Evolutionary conservation across 1,140 invertebrate genomes (phyloP).

Genomic region (Anastrepha obliqua): DNA sequence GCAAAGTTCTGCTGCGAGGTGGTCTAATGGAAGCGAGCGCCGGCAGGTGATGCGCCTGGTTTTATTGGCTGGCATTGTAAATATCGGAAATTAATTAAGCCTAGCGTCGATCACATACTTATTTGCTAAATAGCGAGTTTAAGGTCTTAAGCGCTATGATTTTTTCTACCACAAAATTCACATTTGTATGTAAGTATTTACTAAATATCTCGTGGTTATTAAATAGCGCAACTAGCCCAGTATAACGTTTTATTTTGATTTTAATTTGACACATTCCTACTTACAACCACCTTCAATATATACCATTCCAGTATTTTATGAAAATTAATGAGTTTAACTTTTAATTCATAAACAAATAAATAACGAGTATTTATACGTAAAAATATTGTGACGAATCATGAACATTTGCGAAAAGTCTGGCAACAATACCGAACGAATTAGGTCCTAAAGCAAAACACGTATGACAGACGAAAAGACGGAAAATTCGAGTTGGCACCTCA

Average conservation of each 20-base stretch:
- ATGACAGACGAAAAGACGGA: too few relatives aligned
- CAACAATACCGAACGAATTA: too few relatives aligned
- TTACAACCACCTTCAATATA: too few relatives aligned
- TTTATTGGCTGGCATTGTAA: background rate
- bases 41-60: background rate
- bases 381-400: too few relatives aligned
- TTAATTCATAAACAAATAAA: too few relatives aligned
- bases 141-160: background rate
- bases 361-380: too few relatives aligned
- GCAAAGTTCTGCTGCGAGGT: background rate
- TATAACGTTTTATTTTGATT: background rate
- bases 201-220: background rate
- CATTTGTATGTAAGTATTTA: background rate
- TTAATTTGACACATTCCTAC: background rate
- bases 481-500: too few relatives aligned
- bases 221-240: background rate
- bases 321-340: background rate
- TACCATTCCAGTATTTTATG: background rate
- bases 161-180: background rate
- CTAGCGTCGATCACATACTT: background rate
- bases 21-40: too few relatives aligned
- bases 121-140: background rate
- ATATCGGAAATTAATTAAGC: slow-evolving; percentile 3
- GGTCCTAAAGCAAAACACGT: too few relatives aligned
- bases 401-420: too few relatives aligned